Evolutionary conservation across 2,113 vertebrate genomes (phyloP).

Genomic region (Cricetomys ansorgei): DNA sequence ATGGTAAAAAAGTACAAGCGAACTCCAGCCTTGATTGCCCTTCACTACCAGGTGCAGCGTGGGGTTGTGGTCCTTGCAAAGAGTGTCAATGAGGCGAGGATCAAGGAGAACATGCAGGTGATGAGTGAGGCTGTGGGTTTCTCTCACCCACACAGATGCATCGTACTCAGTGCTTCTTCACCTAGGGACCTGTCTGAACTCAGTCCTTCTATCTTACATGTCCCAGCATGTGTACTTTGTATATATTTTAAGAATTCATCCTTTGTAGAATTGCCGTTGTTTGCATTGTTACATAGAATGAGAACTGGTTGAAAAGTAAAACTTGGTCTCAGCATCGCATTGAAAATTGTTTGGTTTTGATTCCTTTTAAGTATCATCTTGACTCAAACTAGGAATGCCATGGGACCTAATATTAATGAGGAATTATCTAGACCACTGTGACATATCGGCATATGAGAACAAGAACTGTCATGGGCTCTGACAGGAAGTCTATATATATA

Average conservation of each 20-base stretch:
- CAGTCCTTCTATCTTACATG: not conserved
- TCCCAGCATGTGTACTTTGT: not conserved
- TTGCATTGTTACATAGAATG: not conserved
- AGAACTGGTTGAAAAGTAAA: too few species aligned
- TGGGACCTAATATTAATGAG: too few species aligned
- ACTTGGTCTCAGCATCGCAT: too few species aligned
- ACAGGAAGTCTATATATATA: too few species aligned
- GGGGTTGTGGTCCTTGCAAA: conserved; percentile 59
- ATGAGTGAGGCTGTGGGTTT: not conserved
- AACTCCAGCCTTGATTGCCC: conserved; percentile 60
- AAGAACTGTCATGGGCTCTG: too few species aligned
- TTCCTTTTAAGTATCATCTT: too few species aligned
- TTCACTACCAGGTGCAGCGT: conserved; percentile 63
- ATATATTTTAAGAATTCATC: not conserved
- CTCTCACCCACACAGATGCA: fast-evolving
- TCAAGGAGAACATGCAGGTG: conserved; percentile 73
- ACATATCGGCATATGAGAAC: too few species aligned
- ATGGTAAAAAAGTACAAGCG: conserved; percentile 56
- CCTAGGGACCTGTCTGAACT: not conserved
- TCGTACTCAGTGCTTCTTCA: fast-evolving
- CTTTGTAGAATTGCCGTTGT: not conserved
- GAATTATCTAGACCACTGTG: too few species aligned
- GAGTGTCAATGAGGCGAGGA: conserved; percentile 32
- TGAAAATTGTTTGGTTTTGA: too few species aligned
- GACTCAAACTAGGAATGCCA: too few species aligned